Base-by-base conservation (phyloP, 2,797 vertebrate species). In the Rhinella marina region DNA sequence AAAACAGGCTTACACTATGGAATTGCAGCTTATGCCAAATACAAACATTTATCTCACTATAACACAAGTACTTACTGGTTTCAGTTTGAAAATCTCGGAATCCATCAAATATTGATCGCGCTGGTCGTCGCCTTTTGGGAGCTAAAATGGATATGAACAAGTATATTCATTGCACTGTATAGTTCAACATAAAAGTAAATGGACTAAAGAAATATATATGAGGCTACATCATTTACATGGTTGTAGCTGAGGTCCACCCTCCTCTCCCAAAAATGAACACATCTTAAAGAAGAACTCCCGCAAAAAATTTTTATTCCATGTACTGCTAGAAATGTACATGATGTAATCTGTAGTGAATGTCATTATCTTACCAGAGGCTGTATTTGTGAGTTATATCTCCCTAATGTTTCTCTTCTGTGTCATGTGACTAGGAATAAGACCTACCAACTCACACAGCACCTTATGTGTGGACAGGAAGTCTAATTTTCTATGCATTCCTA, bases 31-130 rank as follows among this genome's bases (percentile, higher is more conserved):
- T 21, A 1, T 11, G 9, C 0, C 14, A 73, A 3, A 10, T 9
- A 19, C 70, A 48, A 73, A 48, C 21, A n/a, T 75, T 50, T 32
- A 41, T 23, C 17, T 17, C 41, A 80, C 6, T 5, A 32, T 11
- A 19, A 41, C 17, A 89, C 19, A 92, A 90, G 94, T 91, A 96
- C 95, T 92, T 93, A 99, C 98, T 99, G 88, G 98, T 99, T 96
- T 99, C 98, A 87, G 98, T 99, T 90, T 99, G 98, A 91, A 99
- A 99, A 94, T 99, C 98, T 89, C 98, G 95, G 93, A 99, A 99
- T 87, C 98, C 98, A 87, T 99, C 98, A 92, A 99, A 99, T 96
- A 99, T 99, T 64, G 98, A 99, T 88, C 98, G 96, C 52, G 98
- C 97, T 62, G 98, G 98, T 93, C 98, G 95, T 91, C 98, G 96